phyloP scores from a whole-genome alignment of 2,797 vertebrate species.

The Rhinichthys osculus region DNA sequence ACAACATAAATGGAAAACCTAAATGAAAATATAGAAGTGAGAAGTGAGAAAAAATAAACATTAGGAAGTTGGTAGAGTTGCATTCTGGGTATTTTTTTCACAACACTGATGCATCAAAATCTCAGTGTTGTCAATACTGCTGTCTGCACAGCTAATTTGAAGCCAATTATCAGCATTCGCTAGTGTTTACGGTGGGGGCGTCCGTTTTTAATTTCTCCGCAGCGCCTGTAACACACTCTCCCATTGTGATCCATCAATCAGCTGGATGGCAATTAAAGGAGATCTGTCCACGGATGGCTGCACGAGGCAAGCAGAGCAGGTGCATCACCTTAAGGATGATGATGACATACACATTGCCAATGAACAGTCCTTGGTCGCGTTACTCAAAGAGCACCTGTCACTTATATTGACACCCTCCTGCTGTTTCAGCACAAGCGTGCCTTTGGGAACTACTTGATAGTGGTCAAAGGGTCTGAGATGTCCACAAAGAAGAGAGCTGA shows the following conservation, averaged over 20 bases:
- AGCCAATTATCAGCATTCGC: conserved; percentile 54
- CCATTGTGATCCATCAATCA: conserved; percentile 69
- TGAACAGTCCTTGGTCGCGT: conserved; percentile 58
- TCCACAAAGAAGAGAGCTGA: conserved; percentile 20
- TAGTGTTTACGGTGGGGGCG: conserved; percentile 55
- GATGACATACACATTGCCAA: conserved; percentile 56
- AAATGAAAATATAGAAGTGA: not conserved
- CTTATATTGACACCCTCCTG: conserved; percentile 45
- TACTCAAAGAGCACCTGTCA: conserved; percentile 59
- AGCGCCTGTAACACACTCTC: conserved; percentile 49
- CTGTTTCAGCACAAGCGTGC: conserved; percentile 54
- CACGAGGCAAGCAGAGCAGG: conserved; percentile 60
- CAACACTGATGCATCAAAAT: conserved; percentile 52
- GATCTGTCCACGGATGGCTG: conserved; percentile 69
- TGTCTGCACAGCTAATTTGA: conserved; percentile 52
- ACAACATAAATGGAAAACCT: not conserved
- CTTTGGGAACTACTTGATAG: conserved; percentile 34
- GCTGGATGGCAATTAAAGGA: conserved; percentile 75
- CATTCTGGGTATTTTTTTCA: not conserved
- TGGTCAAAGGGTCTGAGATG: conserved; percentile 24
- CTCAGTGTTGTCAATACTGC: conserved; percentile 37
- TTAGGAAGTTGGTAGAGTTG: not conserved
- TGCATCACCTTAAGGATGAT: conserved; percentile 65
- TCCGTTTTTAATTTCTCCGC: conserved; percentile 58
- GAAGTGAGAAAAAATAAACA: not conserved